Conservation (phyloP, 2,888 invertebrate genomes). For the Hypercompe scribonia region DNA sequence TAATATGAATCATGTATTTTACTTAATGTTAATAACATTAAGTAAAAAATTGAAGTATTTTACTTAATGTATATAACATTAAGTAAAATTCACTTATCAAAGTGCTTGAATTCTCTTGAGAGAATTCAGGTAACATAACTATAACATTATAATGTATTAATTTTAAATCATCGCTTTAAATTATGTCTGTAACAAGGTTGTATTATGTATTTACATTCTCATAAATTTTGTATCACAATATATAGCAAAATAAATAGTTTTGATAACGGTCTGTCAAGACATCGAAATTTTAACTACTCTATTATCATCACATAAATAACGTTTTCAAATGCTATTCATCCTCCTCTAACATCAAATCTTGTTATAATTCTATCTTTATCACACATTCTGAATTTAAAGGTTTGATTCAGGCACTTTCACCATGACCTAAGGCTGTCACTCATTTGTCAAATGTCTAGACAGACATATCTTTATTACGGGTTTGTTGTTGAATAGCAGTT, state of each 20-base stretch:
- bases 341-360: slow-evolving; percentile 16
- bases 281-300: not conserved
- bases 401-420: slow-evolving; percentile 78
- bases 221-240: not conserved
- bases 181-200: not conserved
- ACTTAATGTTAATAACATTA: not conserved
- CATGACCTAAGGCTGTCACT: slow-evolving; percentile 62
- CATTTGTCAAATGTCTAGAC: slow-evolving; percentile 65
- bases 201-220: not conserved
- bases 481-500: slow-evolving; percentile 35
- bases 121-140: too few species aligned
- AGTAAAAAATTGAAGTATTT: too few species aligned
- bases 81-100: not conserved
- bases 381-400: slow-evolving; percentile 54
- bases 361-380: slow-evolving; percentile 25
- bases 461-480: slow-evolving; percentile 54
- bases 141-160: not conserved
- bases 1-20: too few species aligned
- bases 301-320: slow-evolving; percentile 6
- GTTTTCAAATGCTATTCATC: slow-evolving; percentile 17
- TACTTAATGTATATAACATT: not conserved
- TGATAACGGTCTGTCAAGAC: slow-evolving; percentile 6
- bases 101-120: not conserved
- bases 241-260: not conserved
- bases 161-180: not conserved